phyloP scores from a whole-genome alignment of 2,888 invertebrate genomes.

The Ligdia adustata region DNA sequence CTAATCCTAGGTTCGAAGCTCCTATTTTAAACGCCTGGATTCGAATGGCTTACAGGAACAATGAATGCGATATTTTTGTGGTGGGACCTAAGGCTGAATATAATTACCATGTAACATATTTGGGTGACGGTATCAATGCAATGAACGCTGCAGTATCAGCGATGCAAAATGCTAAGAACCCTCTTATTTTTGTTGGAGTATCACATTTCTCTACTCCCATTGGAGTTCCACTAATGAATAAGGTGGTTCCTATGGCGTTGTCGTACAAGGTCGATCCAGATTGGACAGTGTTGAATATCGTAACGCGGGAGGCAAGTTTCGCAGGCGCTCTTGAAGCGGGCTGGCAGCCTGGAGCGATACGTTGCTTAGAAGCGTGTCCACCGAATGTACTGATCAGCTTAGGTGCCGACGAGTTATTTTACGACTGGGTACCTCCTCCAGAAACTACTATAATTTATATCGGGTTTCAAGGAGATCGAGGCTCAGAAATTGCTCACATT shows the following conservation, averaged over 20 bases:
- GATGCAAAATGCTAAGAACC: conserved; percentile 54
- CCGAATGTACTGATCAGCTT: conserved; percentile 93
- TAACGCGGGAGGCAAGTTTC: conserved; percentile 96
- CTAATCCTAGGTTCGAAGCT: conserved; percentile 98
- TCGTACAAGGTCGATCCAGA: conserved; percentile 29
- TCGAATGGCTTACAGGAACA: conserved; percentile 95
- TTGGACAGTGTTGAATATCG: conserved; percentile 90
- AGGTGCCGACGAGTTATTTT: conserved; percentile 94
- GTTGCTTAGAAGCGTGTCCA: conserved; percentile 81
- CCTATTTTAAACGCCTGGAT: conserved; percentile 97
- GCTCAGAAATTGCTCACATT: conserved; percentile 94
- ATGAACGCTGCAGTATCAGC: conserved; percentile 36
- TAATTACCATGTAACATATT: conserved; percentile 86
- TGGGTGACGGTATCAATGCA: conserved; percentile 48
- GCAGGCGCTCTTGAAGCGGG: conserved; percentile 98
- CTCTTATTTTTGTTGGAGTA: conserved; percentile 69
- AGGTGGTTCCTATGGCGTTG: conserved; percentile 38
- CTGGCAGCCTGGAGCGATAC: conserved; percentile 89
- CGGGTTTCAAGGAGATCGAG: conserved; percentile 98
- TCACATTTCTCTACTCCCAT: conserved; percentile 47
- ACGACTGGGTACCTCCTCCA: conserved; percentile 89
- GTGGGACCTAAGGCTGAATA: conserved; percentile 96
- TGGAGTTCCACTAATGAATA: conserved; percentile 49
- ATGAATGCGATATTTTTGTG: conserved; percentile 93
- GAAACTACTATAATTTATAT: conserved; percentile 93